Percentiles rank a stretch among this genome's conserved stretches.
phyloP scores from a whole-genome alignment of 2,113 vertebrate genomes.

The Muntiacus reevesi region DNA sequence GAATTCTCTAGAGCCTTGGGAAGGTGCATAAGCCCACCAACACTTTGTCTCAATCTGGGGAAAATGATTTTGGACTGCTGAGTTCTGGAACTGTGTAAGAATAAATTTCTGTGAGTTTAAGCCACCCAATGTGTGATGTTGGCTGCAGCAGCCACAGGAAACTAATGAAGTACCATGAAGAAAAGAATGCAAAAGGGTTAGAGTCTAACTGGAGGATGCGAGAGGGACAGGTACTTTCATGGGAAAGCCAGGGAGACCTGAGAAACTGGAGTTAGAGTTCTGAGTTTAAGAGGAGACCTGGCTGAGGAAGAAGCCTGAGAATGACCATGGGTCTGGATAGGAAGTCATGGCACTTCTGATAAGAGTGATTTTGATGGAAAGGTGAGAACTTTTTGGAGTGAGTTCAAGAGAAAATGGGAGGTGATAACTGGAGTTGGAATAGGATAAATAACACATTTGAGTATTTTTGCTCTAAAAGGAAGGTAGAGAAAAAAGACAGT shows the following conservation, averaged over 20 bases:
- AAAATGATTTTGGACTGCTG: background rate
- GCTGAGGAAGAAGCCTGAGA: background rate
- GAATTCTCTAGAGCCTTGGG: background rate
- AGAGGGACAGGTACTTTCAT: too few relatives aligned
- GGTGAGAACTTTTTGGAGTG: background rate
- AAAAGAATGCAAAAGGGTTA: background rate
- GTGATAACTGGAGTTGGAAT: background rate
- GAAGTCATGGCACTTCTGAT: background rate
- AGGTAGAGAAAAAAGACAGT: background rate
- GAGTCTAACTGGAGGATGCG: background rate
- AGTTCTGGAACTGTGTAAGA: background rate
- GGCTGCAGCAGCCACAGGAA: background rate
- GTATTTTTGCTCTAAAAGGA: background rate
- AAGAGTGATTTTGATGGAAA: background rate
- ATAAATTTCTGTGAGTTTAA: background rate
- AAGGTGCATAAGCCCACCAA: background rate
- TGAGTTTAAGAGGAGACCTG: background rate
- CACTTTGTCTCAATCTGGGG: background rate
- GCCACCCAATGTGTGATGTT: background rate
- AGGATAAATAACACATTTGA: background rate
- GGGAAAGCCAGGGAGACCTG: background rate
- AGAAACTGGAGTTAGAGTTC: background rate
- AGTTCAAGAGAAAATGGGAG: background rate
- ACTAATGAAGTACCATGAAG: background rate
- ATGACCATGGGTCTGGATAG: background rate